Evolutionary conservation across 2,888 invertebrate genomes (phyloP).

Genomic region (Dasypolia templi): DNA sequence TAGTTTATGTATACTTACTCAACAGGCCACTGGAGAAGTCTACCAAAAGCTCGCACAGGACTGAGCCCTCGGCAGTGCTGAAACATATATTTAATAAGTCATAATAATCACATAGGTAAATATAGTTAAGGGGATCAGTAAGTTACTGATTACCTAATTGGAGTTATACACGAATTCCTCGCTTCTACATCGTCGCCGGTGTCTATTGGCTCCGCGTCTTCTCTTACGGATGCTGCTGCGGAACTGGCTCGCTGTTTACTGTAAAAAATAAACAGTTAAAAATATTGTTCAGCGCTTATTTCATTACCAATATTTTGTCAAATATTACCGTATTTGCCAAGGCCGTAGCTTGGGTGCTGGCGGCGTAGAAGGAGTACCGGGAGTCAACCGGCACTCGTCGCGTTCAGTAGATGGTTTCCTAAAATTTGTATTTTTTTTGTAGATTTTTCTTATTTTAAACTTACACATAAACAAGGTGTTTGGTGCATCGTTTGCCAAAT

Average conservation of each 20-base stretch:
- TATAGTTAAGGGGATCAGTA: neutral
- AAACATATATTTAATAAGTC: too few relatives aligned
- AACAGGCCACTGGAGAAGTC: too few relatives aligned
- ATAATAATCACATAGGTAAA: too few relatives aligned
- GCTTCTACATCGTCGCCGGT: neutral
- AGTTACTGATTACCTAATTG: neutral
- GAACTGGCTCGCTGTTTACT: neutral
- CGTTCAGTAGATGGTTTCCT: neutral
- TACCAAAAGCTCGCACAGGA: too few relatives aligned
- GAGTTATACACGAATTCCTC: neutral
- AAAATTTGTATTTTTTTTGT: neutral
- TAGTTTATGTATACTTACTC: too few relatives aligned
- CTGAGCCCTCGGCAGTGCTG: too few relatives aligned
- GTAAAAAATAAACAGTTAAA: neutral
- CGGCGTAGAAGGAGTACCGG: constrained; percentile 1
- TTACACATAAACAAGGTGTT: neutral
- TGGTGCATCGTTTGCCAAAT: too few relatives aligned
- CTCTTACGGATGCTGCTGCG: neutral
- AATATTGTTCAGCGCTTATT: neutral
- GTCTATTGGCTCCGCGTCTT: neutral
- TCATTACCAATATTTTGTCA: neutral
- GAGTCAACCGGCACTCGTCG: neutral
- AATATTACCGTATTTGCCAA: constrained; percentile 4
- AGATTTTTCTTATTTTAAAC: neutral
- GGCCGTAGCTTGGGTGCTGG: neutral